phyloP scores from a whole-genome alignment of 2,113 vertebrate species.

The Zingel zingel region DNA sequence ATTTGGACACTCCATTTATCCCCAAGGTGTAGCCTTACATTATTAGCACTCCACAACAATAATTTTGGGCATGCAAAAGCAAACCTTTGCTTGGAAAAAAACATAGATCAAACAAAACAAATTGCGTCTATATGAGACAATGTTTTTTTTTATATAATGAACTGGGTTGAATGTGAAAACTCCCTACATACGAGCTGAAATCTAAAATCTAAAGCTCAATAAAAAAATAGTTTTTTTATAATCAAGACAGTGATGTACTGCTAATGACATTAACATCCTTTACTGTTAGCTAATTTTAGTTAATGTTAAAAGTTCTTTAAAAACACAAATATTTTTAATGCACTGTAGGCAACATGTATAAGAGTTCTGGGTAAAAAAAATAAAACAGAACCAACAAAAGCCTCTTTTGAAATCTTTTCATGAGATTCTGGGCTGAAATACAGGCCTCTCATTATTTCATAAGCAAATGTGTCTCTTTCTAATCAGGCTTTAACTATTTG shows the following conservation, averaged over 20 bases:
- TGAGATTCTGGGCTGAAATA: not conserved
- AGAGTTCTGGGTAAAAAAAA: not conserved
- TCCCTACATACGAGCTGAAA: not conserved
- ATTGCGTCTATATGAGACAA: too few species aligned
- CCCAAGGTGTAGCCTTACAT: not conserved
- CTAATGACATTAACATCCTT: not conserved
- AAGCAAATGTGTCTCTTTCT: not conserved
- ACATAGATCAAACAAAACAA: too few species aligned
- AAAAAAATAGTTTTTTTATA: not conserved
- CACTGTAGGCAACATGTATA: not conserved
- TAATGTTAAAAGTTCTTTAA: not conserved
- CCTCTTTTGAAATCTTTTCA: not conserved
- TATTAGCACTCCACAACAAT: not conserved
- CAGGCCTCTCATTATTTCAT: not conserved
- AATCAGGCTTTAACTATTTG: not conserved
- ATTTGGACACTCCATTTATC: not conserved
- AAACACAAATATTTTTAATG: not conserved
- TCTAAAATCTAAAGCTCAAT: not conserved
- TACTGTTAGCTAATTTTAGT: not conserved
- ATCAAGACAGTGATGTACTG: not conserved
- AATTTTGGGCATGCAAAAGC: conserved; percentile 8
- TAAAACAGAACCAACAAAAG: not conserved
- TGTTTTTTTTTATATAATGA: not conserved
- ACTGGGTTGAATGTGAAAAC: not conserved
- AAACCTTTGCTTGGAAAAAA: conserved; percentile 1